Conservation (phyloP, 1,140 invertebrate genomes). For the Cyclargus thomasi region DNA sequence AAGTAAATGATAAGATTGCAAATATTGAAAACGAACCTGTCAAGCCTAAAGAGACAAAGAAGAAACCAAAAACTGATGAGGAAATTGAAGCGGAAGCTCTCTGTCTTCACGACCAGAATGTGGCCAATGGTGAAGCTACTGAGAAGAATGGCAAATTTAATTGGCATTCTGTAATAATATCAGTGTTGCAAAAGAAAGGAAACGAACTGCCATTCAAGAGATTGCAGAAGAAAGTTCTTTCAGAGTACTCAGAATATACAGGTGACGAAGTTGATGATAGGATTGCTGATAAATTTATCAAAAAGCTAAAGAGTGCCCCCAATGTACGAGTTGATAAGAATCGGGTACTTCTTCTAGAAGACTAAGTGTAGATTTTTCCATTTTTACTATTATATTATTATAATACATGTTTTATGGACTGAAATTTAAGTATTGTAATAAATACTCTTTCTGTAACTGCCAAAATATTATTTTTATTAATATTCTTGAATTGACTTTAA, state of each 20-base stretch:
- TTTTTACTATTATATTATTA: constrained; percentile 4
- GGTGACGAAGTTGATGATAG: constrained; percentile 62
- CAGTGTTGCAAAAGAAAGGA: constrained; percentile 61
- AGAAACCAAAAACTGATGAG: constrained; percentile 47
- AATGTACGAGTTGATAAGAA: constrained; percentile 69
- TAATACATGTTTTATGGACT: constrained; percentile 17
- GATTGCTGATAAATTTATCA: constrained; percentile 70
- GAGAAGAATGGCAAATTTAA: constrained; percentile 53
- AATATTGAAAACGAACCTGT: constrained; percentile 21
- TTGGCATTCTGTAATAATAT: constrained; percentile 64
- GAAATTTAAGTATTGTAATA: constrained; percentile 9
- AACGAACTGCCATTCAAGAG: constrained; percentile 66
- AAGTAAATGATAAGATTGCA: constrained; percentile 33
- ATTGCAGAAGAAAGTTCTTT: constrained; percentile 63
- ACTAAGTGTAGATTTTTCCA: constrained; percentile 18
- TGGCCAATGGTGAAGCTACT: constrained; percentile 44
- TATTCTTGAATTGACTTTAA: not conserved
- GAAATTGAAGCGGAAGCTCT: constrained; percentile 40
- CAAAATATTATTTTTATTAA: not conserved
- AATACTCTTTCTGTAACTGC: not conserved
- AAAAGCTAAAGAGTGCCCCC: constrained; percentile 66
- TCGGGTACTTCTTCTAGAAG: constrained; percentile 49
- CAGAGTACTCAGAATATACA: constrained; percentile 59
- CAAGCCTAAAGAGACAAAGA: constrained; percentile 43
- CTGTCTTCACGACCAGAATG: constrained; percentile 68